A percentile compares a stretch with the other conserved stretches of the same genome.
Conservation (phyloP, 2,888 invertebrate species). For the Dichetophora obliterata region DNA sequence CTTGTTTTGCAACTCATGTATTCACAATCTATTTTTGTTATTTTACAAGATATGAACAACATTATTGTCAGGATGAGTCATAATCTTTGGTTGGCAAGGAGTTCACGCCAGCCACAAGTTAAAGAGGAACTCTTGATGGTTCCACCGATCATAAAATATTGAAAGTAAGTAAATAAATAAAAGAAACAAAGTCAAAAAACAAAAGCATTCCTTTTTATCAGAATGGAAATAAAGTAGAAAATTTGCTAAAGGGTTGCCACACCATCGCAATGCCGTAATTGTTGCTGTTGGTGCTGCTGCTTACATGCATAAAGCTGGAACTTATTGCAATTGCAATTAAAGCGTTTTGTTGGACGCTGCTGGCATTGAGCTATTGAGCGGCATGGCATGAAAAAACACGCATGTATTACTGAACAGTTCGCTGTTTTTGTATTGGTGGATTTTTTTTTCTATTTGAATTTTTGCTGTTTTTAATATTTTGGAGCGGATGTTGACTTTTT, state of each 20-base stretch:
- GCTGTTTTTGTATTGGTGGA: not conserved
- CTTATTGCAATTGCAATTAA: constrained; percentile 3
- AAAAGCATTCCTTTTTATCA: not conserved
- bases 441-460: not conserved
- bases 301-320: not conserved
- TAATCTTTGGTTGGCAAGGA: no score
- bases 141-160: no score
- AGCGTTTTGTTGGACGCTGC: not conserved
- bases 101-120: no score
- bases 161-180: no score
- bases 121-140: no score
- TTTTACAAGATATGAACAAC: no score
- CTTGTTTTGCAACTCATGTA: no score
- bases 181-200: not conserved
- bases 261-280: not conserved
- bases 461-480: not conserved
- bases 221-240: not conserved
- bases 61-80: no score
- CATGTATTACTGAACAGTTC: not conserved
- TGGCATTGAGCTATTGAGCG: constrained; percentile 2
- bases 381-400: not conserved
- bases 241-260: constrained; percentile 10
- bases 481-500: constrained; percentile 23
- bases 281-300: not conserved
- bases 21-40: no score